Conservation (phyloP, 2,888 invertebrate genomes). For the Marronus borbonicus region DNA sequence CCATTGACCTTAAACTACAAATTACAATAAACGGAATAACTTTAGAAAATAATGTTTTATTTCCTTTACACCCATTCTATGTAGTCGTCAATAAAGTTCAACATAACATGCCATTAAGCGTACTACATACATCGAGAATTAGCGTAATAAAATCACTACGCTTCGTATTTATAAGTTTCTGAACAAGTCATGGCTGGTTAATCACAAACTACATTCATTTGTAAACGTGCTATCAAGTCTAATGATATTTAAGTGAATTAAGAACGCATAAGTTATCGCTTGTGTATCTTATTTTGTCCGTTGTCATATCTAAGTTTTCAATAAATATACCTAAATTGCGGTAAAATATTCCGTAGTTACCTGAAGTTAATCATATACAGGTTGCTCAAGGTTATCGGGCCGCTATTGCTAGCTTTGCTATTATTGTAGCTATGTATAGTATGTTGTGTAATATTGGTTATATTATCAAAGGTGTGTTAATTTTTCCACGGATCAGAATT, state of each 20-base stretch:
- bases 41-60: no score
- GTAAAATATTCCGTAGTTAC: neutral
- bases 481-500: no score
- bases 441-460: no score
- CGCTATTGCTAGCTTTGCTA: no score
- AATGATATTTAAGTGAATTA: slow-evolving; percentile 16
- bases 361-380: no score
- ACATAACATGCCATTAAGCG: neutral
- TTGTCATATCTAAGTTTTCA: neutral
- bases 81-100: no score
- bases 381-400: no score
- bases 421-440: no score
- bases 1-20: no score
- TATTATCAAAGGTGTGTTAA: no score
- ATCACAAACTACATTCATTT: slow-evolving; percentile 12
- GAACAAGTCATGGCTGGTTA: slow-evolving; percentile 11
- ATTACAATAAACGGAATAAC: no score
- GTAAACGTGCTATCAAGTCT: neutral
- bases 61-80: no score
- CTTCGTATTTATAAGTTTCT: neutral
- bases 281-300: neutral
- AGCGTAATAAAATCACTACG: neutral
- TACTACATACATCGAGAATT: neutral
- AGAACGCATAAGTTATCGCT: neutral
- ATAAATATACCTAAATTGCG: neutral